Base-by-base conservation (phyloP, 2,797 vertebrate genomes). In the Anas flavirostris region DNA sequence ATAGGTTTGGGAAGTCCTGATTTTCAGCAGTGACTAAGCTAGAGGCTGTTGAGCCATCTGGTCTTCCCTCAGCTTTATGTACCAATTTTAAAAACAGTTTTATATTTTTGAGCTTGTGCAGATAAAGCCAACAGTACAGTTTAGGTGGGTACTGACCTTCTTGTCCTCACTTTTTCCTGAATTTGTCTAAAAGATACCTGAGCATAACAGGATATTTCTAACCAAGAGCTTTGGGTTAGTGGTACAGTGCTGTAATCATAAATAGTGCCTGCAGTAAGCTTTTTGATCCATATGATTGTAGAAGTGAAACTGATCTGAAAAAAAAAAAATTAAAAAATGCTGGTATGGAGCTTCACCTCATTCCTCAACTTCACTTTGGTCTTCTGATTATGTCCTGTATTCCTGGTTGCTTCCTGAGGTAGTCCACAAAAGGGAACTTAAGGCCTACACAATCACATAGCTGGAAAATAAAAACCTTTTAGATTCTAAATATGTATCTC, bases 211-310 rank as follows among this genome's bases (percentile, higher is more conserved):
- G 46, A 87, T 87, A n/a, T 94, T 89, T 31, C 86, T 35, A 89
- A 44, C 43, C 44, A 60, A 80, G 58, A 88, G 62, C 62, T 88
- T 76, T 77, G 74, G 46, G 75, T 93, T 73, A 91, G 48, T 37
- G 59, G 62, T 93, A 55, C 52, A 43, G 18, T 28, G 59, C 46
- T 82, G 81, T 70, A 56, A 72, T 86, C 85, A 89, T 69, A 86
- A 93, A 82, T 69, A 84, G 63, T 67, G 70, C 55, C 55, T 86
- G 78, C 91, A 84, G 59, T 76, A 63, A 69, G 37, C 67, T 94
- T 93, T 95, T 93, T 94, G 95, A 92, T 92, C 86, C 86, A 64
- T 63, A 12, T 67, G 59, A 44, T 91, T 75, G 81, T 62, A 81
- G 41, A 67, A 70, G 46, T 66, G 86, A 95, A 96, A 92, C 84